A percentile compares a stretch with the other conserved stretches of the same genome.
phyloP scores from a whole-genome alignment of 2,888 invertebrate genomes.

The Acholoe squamosa region DNA sequence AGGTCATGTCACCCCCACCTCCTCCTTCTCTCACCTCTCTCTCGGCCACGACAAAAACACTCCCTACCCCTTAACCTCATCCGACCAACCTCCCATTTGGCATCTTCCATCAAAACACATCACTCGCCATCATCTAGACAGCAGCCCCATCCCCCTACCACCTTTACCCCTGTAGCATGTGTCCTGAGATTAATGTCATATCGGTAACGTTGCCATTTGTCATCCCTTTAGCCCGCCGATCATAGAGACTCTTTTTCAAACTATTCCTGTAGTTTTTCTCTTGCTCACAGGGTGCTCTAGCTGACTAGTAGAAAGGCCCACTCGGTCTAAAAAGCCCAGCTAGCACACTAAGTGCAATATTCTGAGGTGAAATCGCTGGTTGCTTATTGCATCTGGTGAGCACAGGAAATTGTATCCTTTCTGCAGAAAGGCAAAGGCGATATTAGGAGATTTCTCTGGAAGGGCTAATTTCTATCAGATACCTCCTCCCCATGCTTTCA shows the following conservation, averaged over 20 bases:
- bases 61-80: slow-evolving; percentile 13
- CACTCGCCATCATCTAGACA: background rate
- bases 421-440: slow-evolving; percentile 51
- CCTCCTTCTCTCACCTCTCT: too few species aligned
- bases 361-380: slow-evolving; percentile 38
- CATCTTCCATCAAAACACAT: slow-evolving; percentile 11
- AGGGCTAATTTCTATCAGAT: slow-evolving; percentile 49
- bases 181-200: slow-evolving; percentile 44
- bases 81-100: background rate
- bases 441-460: slow-evolving; percentile 39
- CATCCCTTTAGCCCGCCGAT: background rate
- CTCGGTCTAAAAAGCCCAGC: background rate
- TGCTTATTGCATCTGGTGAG: slow-evolving; percentile 26
- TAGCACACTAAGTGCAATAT: slow-evolving; percentile 36
- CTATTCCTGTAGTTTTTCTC: slow-evolving; percentile 8
- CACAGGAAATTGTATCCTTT: slow-evolving; percentile 56
- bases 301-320: background rate
- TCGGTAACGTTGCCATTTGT: slow-evolving; percentile 40
- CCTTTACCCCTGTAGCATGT: background rate
- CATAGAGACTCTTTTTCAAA: background rate
- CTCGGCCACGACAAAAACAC: background rate
- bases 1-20: slow-evolving; percentile 13
- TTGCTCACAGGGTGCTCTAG: background rate
- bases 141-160: background rate
- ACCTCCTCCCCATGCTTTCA: background rate